Evolutionary conservation across 2,888 invertebrate genomes (phyloP).

Genomic region (Andrena marginata): DNA sequence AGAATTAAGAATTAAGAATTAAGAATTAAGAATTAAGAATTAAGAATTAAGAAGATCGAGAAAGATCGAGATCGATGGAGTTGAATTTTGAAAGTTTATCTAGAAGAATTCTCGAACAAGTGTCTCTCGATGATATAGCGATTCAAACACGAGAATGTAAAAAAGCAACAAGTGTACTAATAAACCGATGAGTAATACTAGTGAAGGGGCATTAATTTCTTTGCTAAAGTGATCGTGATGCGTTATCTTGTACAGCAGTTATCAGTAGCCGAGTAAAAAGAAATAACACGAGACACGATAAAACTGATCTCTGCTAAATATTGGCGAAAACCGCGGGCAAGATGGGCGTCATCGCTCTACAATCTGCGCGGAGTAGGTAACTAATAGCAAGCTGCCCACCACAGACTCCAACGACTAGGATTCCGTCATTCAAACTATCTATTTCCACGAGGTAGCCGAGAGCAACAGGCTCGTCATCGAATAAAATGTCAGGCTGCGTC

Average conservation of each 20-base stretch:
- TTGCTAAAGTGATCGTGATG: background rate
- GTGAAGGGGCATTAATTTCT: too few relatives aligned
- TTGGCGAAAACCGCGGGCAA: constrained; percentile 31
- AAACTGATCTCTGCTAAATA: constrained; percentile 30
- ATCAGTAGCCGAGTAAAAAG: background rate
- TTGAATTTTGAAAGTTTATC: too few relatives aligned
- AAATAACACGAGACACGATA: constrained; percentile 6
- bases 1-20: too few relatives aligned
- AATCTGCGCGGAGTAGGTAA: background rate
- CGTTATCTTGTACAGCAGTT: background rate
- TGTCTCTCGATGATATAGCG: too few relatives aligned
- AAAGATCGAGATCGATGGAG: too few relatives aligned
- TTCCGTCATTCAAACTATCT: constrained; percentile 18
- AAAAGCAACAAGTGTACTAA: too few relatives aligned
- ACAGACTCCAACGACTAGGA: background rate
- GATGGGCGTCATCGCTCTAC: background rate
- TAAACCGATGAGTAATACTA: too few relatives aligned
- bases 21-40: too few relatives aligned
- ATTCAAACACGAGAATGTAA: too few relatives aligned
- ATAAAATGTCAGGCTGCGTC: constrained; percentile 7
- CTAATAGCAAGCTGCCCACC: background rate
- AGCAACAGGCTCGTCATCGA: constrained; percentile 16
- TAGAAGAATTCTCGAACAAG: too few relatives aligned
- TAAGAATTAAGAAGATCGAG: too few relatives aligned
- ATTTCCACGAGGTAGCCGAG: constrained; percentile 24